Evolutionary conservation across 1,140 invertebrate species (phyloP).

Genomic region (Neuroterus valhalla): DNA sequence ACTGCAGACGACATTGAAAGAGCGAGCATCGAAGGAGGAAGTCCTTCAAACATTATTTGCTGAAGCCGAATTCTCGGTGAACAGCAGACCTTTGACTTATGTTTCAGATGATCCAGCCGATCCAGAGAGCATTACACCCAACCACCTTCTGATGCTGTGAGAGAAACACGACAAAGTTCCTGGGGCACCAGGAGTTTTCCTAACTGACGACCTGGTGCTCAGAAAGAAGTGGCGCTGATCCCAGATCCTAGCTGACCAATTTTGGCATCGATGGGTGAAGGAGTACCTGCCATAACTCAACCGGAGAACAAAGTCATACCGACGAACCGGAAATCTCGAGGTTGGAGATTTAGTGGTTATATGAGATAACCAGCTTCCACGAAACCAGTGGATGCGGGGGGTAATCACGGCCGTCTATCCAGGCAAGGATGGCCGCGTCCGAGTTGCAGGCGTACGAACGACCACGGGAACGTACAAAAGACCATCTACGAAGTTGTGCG

Average conservation of each 20-base stretch:
- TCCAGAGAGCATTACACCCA: conserved; percentile 55
- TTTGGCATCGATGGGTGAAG: too few species aligned
- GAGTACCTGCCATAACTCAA: conserved; percentile 21
- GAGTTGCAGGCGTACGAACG: too few species aligned
- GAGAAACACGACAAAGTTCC: not conserved
- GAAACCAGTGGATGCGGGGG: not conserved
- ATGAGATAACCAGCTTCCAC: not conserved
- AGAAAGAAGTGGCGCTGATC: not conserved
- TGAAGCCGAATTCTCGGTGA: conserved; percentile 37
- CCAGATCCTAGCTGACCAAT: conserved; percentile 18
- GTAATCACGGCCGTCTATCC: not conserved
- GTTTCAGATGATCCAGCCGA: too few species aligned
- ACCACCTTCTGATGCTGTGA: conserved; percentile 49
- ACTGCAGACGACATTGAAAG: conserved; percentile 49
- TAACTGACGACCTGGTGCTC: too few species aligned
- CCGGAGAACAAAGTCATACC: not conserved
- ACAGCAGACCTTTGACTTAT: conserved; percentile 34
- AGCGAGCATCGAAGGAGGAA: conserved; percentile 47
- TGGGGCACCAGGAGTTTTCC: too few species aligned
- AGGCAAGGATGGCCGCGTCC: too few species aligned
- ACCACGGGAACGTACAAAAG: too few species aligned
- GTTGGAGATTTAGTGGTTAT: not conserved
- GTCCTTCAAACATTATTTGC: too few species aligned
- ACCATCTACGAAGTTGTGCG: too few species aligned
- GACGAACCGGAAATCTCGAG: not conserved